phyloP scores from a whole-genome alignment of 2,113 vertebrate genomes.

The Meriones unguiculatus region DNA sequence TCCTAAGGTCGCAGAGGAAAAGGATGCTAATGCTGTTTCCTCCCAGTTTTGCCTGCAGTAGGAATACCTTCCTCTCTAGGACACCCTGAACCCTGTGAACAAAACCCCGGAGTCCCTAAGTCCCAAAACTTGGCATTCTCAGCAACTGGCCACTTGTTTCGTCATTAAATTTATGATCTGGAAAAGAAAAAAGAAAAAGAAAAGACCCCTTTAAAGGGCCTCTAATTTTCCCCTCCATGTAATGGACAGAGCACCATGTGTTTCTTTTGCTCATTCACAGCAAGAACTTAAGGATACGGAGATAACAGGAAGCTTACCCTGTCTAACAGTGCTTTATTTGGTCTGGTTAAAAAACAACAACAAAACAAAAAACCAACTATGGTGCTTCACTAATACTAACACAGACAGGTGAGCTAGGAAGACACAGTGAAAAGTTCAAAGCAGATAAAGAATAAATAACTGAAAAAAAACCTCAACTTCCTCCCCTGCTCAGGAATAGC shows the following conservation, averaged over 20 bases:
- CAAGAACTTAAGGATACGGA: not conserved
- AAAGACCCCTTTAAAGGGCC: not conserved
- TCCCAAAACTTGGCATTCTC: not conserved
- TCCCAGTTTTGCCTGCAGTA: not conserved
- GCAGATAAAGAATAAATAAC: constrained; percentile 22
- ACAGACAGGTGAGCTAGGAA: not conserved
- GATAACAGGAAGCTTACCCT: not conserved
- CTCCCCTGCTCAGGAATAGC: not conserved
- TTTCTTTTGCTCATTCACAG: constrained; percentile 30
- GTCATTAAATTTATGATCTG: not conserved
- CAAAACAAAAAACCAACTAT: too few relatives aligned
- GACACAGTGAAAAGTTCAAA: not conserved
- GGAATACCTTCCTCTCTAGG: not conserved
- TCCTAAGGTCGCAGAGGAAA: constrained; percentile 46
- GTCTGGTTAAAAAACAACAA: not conserved
- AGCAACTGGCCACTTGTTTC: not conserved
- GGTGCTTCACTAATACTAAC: not conserved
- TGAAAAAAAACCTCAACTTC: constrained; percentile 5
- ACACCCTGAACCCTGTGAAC: not conserved
- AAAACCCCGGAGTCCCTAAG: not conserved
- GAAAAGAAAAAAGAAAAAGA: not conserved
- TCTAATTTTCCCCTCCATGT: not conserved
- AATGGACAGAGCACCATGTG: not conserved
- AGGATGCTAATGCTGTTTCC: not conserved
- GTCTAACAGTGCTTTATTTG: not conserved